phyloP scores from a whole-genome alignment of 2,888 invertebrate genomes.

The Operophtera brumata region DNA sequence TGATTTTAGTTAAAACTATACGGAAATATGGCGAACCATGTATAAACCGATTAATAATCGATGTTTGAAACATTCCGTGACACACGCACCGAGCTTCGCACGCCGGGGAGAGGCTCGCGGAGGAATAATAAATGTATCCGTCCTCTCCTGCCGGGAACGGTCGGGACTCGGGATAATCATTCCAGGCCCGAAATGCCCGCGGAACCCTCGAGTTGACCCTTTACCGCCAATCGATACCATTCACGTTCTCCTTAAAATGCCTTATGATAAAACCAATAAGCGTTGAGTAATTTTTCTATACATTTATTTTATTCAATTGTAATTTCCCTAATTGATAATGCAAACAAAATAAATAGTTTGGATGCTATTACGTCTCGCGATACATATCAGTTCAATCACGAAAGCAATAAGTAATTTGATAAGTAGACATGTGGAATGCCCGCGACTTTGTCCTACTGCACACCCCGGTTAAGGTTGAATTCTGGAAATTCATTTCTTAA shows the following conservation, averaged over 20 bases:
- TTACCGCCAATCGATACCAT: conserved; percentile 10
- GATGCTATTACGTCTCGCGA: too few relatives aligned
- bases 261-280: neutral
- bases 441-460: too few relatives aligned
- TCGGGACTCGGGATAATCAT: conserved; percentile 12
- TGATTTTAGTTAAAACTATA: neutral
- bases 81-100: neutral
- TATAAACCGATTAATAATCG: too few relatives aligned
- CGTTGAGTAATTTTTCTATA: neutral
- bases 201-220: conserved; percentile 23
- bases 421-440: too few relatives aligned
- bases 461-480: too few relatives aligned
- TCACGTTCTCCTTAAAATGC: neutral
- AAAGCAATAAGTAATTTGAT: too few relatives aligned
- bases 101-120: neutral
- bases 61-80: neutral
- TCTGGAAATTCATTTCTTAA: too few relatives aligned
- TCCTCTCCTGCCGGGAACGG: conserved; percentile 6
- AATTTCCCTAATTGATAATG: neutral
- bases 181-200: conserved; percentile 14
- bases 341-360: too few relatives aligned
- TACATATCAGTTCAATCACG: too few relatives aligned
- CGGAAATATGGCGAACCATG: neutral
- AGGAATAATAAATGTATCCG: conserved; percentile 27
- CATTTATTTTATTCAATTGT: neutral